Conservation (phyloP, 2,888 invertebrate species). For the Drosophila quinaria region DNA sequence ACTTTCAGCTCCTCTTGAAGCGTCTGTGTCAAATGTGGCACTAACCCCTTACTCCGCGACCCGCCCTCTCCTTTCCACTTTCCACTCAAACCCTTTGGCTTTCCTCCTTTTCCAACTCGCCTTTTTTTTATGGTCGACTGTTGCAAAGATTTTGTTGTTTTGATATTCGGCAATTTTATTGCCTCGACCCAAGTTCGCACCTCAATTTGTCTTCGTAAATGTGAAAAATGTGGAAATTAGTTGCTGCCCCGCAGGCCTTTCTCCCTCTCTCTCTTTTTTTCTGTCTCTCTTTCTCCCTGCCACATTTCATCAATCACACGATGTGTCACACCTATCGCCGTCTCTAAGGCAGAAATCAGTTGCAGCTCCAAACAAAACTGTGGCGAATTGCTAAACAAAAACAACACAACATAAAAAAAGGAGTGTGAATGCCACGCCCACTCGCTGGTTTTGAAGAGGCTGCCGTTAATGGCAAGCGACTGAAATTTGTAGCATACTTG, state of each 20-base stretch:
- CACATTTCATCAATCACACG: constrained; percentile 84
- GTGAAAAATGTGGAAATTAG: constrained; percentile 85
- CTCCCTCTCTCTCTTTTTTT: not conserved
- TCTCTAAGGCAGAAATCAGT: constrained; percentile 49
- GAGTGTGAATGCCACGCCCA: constrained; percentile 72
- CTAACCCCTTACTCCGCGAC: constrained; percentile 34
- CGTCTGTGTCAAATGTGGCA: constrained; percentile 63
- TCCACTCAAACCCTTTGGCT: constrained; percentile 59
- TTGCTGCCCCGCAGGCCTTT: constrained; percentile 54
- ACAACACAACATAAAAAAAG: constrained; percentile 42
- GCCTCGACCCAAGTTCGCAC: constrained; percentile 85
- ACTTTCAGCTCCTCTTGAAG: constrained; percentile 64
- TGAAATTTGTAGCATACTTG: constrained; percentile 64
- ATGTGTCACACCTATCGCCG: constrained; percentile 83
- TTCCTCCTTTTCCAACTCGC: constrained; percentile 27
- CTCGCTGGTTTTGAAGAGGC: constrained; percentile 34
- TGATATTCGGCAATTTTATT: constrained; percentile 84
- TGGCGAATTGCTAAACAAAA: constrained; percentile 55
- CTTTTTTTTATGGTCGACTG: constrained; percentile 68
- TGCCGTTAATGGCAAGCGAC: constrained; percentile 61
- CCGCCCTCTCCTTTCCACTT: not conserved
- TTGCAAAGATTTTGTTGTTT: constrained; percentile 78
- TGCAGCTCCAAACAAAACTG: constrained; percentile 54
- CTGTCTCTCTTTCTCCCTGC: not conserved
- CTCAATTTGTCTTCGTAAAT: constrained; percentile 85